Percentiles rank a stretch among this genome's conserved stretches.
phyloP scores from a whole-genome alignment of 2,113 vertebrate genomes.

The Pygoscelis adeliae region DNA sequence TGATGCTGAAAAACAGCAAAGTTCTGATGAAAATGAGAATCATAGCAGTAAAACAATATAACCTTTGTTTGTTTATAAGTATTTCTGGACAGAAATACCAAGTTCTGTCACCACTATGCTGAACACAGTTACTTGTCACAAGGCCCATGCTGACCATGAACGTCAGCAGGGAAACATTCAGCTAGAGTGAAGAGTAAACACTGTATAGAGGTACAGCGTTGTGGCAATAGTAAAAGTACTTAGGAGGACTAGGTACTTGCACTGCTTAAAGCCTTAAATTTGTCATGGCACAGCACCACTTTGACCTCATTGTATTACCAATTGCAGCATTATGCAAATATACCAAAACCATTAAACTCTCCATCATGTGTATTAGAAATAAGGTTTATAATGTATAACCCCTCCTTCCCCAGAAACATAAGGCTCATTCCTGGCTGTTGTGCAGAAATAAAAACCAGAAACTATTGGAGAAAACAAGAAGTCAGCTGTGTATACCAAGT shows the following conservation, averaged over 20 bases:
- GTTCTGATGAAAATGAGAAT: not conserved
- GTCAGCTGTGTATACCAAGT: not conserved
- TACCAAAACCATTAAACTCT: not conserved
- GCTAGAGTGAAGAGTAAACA: not conserved
- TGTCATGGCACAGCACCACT: not conserved
- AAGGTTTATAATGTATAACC: not conserved
- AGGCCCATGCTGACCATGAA: not conserved
- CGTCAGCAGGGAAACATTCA: not conserved
- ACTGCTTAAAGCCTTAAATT: not conserved
- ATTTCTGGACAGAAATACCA: not conserved
- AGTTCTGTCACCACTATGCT: not conserved
- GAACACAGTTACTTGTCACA: not conserved
- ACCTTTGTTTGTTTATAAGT: not conserved
- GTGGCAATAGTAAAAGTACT: not conserved
- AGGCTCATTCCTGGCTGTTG: not conserved
- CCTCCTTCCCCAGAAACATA: not conserved
- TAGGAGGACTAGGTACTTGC: not conserved
- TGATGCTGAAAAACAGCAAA: not conserved
- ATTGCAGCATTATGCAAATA: not conserved
- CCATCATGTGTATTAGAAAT: not conserved
- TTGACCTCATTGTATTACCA: not conserved
- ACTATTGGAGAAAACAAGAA: not conserved
- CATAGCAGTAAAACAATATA: fast-evolving
- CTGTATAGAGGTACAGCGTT: fast-evolving
- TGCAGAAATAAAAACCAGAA: not conserved